Conservation (phyloP, 2,113 vertebrate genomes). For the Planiliza haematocheilus region DNA sequence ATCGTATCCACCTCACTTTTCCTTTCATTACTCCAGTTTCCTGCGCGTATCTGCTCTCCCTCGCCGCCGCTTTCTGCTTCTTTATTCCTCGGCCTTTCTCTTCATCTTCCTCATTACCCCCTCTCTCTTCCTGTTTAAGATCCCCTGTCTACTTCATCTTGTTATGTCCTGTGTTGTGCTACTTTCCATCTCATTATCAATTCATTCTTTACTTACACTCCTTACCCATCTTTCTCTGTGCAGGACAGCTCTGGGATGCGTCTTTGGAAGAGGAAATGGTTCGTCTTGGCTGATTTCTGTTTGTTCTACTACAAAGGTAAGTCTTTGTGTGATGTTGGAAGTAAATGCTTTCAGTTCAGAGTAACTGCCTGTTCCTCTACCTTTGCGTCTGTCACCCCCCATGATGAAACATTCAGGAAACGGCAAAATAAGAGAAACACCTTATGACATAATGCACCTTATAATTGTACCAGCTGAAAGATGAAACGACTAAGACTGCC, state of each 20-base stretch:
- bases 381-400: background rate
- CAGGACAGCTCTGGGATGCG: slow-evolving; percentile 98
- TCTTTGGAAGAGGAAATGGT: slow-evolving; percentile 97
- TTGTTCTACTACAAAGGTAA: slow-evolving; percentile 99
- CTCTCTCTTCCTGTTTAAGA: background rate
- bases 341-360: background rate
- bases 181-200: slow-evolving; percentile 11
- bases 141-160: background rate
- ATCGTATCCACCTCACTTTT: slow-evolving; percentile 8
- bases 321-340: slow-evolving; percentile 42
- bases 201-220: slow-evolving; percentile 16
- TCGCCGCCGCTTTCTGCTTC: background rate
- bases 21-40: slow-evolving; percentile 17
- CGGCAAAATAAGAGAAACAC: slow-evolving; percentile 1
- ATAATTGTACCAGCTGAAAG: too few relatives aligned
- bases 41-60: background rate
- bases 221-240: slow-evolving; percentile 46
- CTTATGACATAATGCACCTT: too few relatives aligned
- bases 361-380: background rate
- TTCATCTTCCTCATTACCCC: slow-evolving; percentile 4
- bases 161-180: slow-evolving; percentile 11
- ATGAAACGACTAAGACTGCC: too few relatives aligned
- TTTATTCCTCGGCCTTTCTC: background rate
- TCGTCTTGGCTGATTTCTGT: slow-evolving; percentile 95
- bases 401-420: background rate